A percentile compares a stretch with the other conserved stretches of the same genome.
Evolutionary conservation across 2,888 invertebrate genomes (phyloP).

Genomic region (Elysia crispata): DNA sequence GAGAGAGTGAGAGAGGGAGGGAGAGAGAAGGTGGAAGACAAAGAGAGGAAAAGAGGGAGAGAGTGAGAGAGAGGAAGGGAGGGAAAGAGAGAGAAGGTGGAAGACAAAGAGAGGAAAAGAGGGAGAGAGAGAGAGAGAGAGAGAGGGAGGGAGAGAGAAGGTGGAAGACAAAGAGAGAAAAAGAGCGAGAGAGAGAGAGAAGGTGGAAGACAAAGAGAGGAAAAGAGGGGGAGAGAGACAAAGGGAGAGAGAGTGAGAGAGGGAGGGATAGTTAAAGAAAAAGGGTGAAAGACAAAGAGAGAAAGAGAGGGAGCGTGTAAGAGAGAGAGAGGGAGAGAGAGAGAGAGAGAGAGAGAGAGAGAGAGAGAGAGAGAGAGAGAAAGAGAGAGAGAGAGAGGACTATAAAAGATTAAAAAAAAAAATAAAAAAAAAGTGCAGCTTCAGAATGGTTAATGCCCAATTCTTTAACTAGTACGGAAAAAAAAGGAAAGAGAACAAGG

Average conservation of each 20-base stretch:
- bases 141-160: constrained; percentile 25
- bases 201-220: not conserved
- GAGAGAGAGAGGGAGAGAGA: not conserved
- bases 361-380: not conserved
- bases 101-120: too few species aligned
- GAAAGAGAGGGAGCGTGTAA: not conserved
- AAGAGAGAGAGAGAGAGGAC: not conserved
- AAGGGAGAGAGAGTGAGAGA: too few species aligned
- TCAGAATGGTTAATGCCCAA: too few species aligned
- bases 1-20: too few species aligned
- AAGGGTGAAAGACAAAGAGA: not conserved
- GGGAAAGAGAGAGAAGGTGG: too few species aligned
- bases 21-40: too few species aligned
- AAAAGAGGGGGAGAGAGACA: not conserved
- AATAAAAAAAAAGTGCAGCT: too few species aligned
- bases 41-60: too few species aligned
- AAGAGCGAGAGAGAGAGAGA: constrained; percentile 3
- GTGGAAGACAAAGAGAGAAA: constrained; percentile 6
- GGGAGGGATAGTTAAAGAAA: too few species aligned
- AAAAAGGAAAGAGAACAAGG: not conserved
- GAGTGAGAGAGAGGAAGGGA: too few species aligned
- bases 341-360: constrained; percentile 14
- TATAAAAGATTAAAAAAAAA: too few species aligned
- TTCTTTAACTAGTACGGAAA: too few species aligned
- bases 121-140: constrained; percentile 39